phyloP scores from a whole-genome alignment of 1,140 invertebrate genomes.

The Drosophila baimaii region DNA sequence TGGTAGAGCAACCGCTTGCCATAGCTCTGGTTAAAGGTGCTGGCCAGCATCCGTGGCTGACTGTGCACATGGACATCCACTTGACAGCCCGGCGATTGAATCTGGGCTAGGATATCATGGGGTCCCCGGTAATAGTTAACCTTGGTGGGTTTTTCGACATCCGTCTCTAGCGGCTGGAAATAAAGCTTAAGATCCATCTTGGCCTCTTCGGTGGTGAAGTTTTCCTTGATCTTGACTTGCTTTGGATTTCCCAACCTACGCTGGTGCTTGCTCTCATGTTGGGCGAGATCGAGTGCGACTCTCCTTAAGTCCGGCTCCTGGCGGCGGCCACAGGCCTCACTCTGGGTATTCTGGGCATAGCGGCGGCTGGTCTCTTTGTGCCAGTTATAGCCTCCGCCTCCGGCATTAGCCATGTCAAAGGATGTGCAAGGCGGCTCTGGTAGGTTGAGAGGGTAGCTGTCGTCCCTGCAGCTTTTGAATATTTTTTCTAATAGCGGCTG shows the following conservation, averaged over 20 bases:
- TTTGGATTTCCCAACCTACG: no score
- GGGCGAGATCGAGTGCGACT: background rate
- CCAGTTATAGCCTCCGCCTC: no score
- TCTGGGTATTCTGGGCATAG: no score
- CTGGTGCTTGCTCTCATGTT: no score
- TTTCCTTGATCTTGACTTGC: background rate
- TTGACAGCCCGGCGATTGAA: background rate
- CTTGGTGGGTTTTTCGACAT: background rate
- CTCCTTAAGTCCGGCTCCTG: background rate
- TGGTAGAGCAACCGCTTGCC: conserved; percentile 3
- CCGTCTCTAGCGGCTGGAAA: background rate
- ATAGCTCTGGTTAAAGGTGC: background rate
- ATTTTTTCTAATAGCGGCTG: no score
- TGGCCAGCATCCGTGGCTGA: background rate
- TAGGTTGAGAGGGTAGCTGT: no score
- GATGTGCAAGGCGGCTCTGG: no score
- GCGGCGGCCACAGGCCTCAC: no score
- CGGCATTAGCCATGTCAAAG: no score
- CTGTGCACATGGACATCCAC: conserved; percentile 15
- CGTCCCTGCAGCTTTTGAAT: no score
- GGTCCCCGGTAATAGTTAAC: background rate
- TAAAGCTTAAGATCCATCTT: conserved; percentile 9
- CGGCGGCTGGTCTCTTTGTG: no score
- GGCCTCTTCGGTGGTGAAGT: background rate
- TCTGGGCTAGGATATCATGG: background rate